Evolutionary conservation across 53 echinoderm and acorn worm species (phyloP), one percentile per base, ranked within the genome.

Genomic region (Zoroaster sp.): DNA sequence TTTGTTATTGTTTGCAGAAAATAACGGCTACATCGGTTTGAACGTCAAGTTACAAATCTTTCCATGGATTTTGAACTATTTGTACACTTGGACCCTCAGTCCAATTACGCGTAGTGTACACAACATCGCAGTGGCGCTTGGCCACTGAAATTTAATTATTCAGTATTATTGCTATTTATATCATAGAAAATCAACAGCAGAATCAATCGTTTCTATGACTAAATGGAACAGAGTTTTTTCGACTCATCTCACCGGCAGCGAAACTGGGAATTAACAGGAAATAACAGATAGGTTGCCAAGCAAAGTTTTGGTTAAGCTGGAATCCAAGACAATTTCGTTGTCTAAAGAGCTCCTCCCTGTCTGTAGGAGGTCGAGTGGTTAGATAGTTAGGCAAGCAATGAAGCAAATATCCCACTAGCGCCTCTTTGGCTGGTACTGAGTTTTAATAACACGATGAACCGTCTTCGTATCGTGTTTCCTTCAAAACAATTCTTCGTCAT

Each of bases 1-100:
- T 73, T 73, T 73, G 73, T 73, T n/a, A 40, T 42, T 73, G 40
- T 73, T 73, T 73, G 73, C 73, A 20, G 23, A 73, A 17, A n/a
- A n/a, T n/a, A n/a, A n/a, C n/a, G n/a, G n/a, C n/a, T n/a, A n/a
- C n/a, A n/a, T n/a, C n/a, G n/a, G n/a, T n/a, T n/a, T n/a, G n/a
- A n/a, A n/a, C n/a, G n/a, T n/a, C n/a, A n/a, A n/a, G 40, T 38
- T 59, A 38, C 36, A 79, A 63, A 79, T 8, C 52, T 35, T 53
- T 78, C 78, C 54, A 54, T 79, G 63, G 79, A 55, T 79, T 38
- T 23, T 3, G 20, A 74, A 37, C 5, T 36, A 38, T 10, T 25
- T 79, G 38, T 6, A 39, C 25, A 46, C 35, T 31, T 30, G 36
- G 23, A 18, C 39, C 65, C 37, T 63, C 65, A 38, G 38, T 63